A percentile compares a stretch with the other conserved stretches of the same genome.
Evolutionary conservation across 2,113 vertebrate species (phyloP).

Genomic region (Cromileptes altivelis): DNA sequence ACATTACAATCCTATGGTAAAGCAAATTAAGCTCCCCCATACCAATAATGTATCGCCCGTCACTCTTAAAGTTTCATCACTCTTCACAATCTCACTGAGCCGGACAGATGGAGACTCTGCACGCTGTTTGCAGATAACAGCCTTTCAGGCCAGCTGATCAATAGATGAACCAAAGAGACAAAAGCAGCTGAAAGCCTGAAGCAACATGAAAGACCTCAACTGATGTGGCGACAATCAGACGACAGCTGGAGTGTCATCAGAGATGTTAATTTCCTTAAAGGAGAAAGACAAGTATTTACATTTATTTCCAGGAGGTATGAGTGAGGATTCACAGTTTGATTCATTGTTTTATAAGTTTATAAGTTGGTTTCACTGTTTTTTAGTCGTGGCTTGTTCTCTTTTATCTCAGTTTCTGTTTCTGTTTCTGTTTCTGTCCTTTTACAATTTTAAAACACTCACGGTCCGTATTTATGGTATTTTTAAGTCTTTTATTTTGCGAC

Average conservation of each 20-base stretch:
- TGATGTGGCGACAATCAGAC: conserved; percentile 30
- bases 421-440: too few species aligned
- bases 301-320: not conserved
- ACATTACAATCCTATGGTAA: too few species aligned
- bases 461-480: too few species aligned
- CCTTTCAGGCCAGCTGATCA: conserved; percentile 36
- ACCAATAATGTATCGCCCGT: not conserved
- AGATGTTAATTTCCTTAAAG: not conserved
- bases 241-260: conserved; percentile 34
- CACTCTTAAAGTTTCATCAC: not conserved
- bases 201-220: conserved; percentile 21
- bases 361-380: too few species aligned
- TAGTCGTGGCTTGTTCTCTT: too few species aligned
- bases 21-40: too few species aligned
- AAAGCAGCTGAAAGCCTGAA: conserved; percentile 46
- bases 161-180: conserved; percentile 48
- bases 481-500: too few species aligned
- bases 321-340: not conserved
- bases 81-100: not conserved
- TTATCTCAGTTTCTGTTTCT: too few species aligned
- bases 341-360: too few species aligned
- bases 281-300: not conserved
- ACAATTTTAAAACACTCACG: too few species aligned
- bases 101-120: not conserved
- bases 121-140: conserved; percentile 38